Conservation (phyloP, 2,888 invertebrate genomes). For the Hydriomena furcata region DNA sequence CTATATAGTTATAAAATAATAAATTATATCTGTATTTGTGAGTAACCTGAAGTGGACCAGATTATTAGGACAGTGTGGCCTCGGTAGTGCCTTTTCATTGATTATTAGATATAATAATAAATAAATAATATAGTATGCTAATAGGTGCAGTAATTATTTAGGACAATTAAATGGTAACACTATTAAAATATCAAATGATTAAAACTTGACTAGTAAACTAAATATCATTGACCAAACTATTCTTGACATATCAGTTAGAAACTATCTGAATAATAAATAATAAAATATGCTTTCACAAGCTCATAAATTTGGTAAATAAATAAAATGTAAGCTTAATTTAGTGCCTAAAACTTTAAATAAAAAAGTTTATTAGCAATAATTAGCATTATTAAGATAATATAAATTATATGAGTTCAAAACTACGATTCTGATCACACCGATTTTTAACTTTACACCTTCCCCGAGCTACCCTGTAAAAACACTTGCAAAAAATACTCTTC, state of each 20-base stretch:
- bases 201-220: conserved; percentile 10
- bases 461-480: neutral
- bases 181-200: conserved; percentile 23
- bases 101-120: conserved; percentile 45
- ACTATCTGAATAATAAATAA: neutral
- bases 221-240: conserved; percentile 8
- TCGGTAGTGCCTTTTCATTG: conserved; percentile 76
- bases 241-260: conserved; percentile 15
- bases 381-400: neutral
- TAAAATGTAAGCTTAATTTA: conserved; percentile 32
- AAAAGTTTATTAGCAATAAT: neutral
- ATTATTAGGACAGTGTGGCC: conserved; percentile 75
- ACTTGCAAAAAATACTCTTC: conserved; percentile 9
- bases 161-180: conserved; percentile 37
- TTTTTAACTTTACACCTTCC: neutral
- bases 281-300: too few species aligned
- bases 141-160: conserved; percentile 57
- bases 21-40: conserved; percentile 28
- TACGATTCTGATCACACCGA: neutral
- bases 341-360: conserved; percentile 38
- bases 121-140: conserved; percentile 23
- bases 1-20: conserved; percentile 12
- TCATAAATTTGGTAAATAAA: neutral
- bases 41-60: conserved; percentile 68
- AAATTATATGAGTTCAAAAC: neutral